Evolutionary conservation across 2,888 invertebrate genomes (phyloP), one percentile per base, ranked within the genome.

Genomic region (Hybos culiciformis): DNA sequence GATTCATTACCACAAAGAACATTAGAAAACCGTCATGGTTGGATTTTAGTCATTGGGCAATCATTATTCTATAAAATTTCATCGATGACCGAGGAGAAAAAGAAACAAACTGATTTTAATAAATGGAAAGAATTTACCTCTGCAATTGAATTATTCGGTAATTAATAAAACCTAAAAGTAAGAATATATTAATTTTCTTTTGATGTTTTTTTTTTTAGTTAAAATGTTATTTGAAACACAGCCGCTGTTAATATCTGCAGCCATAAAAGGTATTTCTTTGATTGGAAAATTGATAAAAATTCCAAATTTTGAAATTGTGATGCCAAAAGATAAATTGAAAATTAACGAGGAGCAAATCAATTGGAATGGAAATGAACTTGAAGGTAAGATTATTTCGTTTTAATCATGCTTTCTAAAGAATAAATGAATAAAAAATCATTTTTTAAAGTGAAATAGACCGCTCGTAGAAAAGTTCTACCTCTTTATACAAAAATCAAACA

Each of bases 21-120:
- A 45, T 60, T 85, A 12, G 63, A 63, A 46, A 59, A 64, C 44
- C 85, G 85, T 55, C 86, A 88, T 53, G 91, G 91, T 0, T 79
- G 81, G 45, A 59, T 87, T 43, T 59, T 83, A 38, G 80, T 81
- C 8, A 66, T 85, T 37, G 78, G 83, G 8, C 75, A 79, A 60
- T 70, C 79, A 49, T 72, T 84, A 45, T 83, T 83, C 59, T 66
- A 80, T 37, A 78, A 75, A 58, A 70, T 83, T 31, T 69, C 69
- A 31, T 55, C 56, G 17, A 38, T 57, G n/a, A 19, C 19, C 2
- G 48, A 70, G 42, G 62, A 69, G 41, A 70, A 68, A 49, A 61
- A 54, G 1, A 42, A 52, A 1, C 50, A 48, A 23, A n/a, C n/a
- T n/a, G 59, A 63, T 42, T 60, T 61, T 19, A 48, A 54, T 0